Evolutionary conservation across 2,797 vertebrate species (phyloP).

Genomic region (Loriculus beryllinus): DNA sequence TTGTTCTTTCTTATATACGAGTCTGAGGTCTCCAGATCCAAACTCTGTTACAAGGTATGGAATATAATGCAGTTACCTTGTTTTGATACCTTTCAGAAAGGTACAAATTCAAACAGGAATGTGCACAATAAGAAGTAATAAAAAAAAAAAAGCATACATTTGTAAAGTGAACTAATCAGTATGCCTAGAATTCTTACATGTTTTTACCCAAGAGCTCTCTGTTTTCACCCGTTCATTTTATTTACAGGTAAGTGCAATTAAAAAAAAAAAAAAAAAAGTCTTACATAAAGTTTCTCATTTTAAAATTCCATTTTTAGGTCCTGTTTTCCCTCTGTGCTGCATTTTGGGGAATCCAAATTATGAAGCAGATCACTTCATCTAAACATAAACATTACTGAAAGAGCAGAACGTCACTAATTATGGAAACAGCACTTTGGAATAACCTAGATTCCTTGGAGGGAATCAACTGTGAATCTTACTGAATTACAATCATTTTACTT

Average conservation of each 20-base stretch:
- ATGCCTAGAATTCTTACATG: background rate
- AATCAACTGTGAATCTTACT: background rate
- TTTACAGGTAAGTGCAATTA: background rate
- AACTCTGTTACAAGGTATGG: background rate
- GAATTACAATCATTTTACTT: background rate
- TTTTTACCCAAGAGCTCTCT: background rate
- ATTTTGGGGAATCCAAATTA: slow-evolving; percentile 83
- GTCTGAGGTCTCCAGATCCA: background rate
- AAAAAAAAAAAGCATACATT: background rate
- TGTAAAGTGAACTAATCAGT: background rate
- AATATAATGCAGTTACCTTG: background rate
- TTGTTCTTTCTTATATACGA: background rate
- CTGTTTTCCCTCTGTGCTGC: slow-evolving; percentile 84
- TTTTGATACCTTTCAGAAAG: background rate
- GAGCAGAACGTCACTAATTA: background rate
- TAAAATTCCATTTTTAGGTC: slow-evolving; percentile 76
- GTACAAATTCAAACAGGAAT: background rate
- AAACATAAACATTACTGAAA: slow-evolving; percentile 76
- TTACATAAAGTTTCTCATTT: background rate
- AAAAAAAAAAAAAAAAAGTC: background rate
- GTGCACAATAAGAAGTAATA: background rate
- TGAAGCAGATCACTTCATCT: slow-evolving; percentile 66
- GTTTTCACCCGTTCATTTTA: background rate
- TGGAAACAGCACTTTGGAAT: background rate
- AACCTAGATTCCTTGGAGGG: background rate